A percentile compares a stretch with the other conserved stretches of the same genome.
Evolutionary conservation across 2,888 invertebrate species (phyloP).

Genomic region (Dryococelus australis): DNA sequence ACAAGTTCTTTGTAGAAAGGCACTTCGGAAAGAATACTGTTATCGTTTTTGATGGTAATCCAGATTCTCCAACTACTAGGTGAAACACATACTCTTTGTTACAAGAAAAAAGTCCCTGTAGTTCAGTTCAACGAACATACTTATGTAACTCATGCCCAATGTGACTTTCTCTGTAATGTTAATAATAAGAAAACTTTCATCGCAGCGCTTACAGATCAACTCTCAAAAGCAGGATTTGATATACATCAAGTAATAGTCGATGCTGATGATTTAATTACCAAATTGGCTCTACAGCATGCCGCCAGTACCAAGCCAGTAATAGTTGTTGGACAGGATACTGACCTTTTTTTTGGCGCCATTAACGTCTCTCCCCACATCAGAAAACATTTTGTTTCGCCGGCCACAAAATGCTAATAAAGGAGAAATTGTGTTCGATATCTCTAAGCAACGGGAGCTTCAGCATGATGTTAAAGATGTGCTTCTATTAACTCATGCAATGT

Average conservation of each 20-base stretch:
- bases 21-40: neutral
- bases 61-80: neutral
- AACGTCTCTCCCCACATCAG: neutral
- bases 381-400: neutral
- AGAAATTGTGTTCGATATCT: neutral
- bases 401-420: neutral
- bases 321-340: neutral
- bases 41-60: neutral
- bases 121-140: constrained; percentile 25
- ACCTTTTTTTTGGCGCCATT: neutral
- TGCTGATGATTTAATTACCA: neutral
- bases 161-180: constrained; percentile 4
- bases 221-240: neutral
- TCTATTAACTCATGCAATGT: neutral
- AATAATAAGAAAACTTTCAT: constrained; percentile 19
- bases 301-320: neutral
- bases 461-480: neutral
- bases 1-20: constrained; percentile 1
- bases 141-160: neutral
- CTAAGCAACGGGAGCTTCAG: constrained; percentile 13
- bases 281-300: neutral
- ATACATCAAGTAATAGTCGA: neutral
- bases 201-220: neutral
- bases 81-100: neutral
- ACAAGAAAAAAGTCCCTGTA: constrained; percentile 18